Evolutionary conservation across 2,888 invertebrate species (phyloP), one percentile per base, ranked within the genome.

Genomic region (Aspidiotus destructor): DNA sequence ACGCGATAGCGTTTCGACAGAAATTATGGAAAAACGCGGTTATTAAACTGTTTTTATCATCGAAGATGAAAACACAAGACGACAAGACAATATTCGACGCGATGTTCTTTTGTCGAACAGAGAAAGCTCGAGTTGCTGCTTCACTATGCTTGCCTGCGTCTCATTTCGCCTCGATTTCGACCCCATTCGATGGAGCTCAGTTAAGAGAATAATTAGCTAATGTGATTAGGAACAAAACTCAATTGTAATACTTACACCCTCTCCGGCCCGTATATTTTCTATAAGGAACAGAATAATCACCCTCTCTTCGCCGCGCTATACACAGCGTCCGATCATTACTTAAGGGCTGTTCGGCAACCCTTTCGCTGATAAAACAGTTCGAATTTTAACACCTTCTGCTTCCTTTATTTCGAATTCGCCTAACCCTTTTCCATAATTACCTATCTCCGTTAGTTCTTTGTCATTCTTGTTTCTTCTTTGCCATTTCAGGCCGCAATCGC

Each of bases 141-240:
- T 67, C 67, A 52, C 58, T 55, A 60, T 60, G 58, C 57, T 58
- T 48, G 48, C 57, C 60, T 58, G 42, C 58, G 40, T 44, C 55
- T 52, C 57, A 42, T 42, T 55, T 67, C 28, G 57, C 57, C 44
- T 44, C 48, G 48, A 48, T n/a, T 42, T 48, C 44, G 44, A 16
- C 67, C 60, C 44, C 52, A 67, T 48, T 60, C 52, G 67, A 67
- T 67, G 28, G 67, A 44, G 67, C 52, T 67, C 67, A 68, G 68
- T 68, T 68, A 68, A 68, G 68, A 68, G 68, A 68, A 68, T 68
- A 68, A 68, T 68, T 68, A 68, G 68, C 68, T 68, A 68, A 68
- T 68, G 61, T 61, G 68, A 68, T 68, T 68, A 68, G 68, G 61
- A 68, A 68, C 61, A 68, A 68, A 68, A 68, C 60, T 68, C 68